Evolutionary conservation across 2,113 vertebrate species (phyloP), one percentile per base, ranked within the genome.

Genomic region (Mellivora capensis): DNA sequence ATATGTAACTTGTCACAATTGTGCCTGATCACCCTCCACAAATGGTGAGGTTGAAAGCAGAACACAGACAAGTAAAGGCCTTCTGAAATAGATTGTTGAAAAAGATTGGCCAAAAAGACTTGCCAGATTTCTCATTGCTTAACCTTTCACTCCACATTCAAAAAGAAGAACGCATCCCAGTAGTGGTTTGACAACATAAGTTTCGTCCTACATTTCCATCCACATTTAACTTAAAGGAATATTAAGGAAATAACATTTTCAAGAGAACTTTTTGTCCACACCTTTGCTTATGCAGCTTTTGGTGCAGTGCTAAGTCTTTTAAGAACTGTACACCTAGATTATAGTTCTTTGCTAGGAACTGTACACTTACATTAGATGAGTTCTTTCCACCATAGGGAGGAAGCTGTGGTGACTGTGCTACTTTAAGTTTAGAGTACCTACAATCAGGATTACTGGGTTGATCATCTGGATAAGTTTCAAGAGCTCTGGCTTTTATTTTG

Each of bases 1-100:
- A 94, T 97, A 97, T 97, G 95, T 96, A 92, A 94, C 64, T 44
- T 96, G 80, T 94, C 76, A 57, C 79, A 77, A 49, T 47, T 79
- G 52, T 93, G 72, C 59, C 72, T 97, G 90, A 64, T 92, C 44
- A 91, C 89, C 69, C 62, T 92, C 57, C 93, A 87, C 39, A 86
- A 97, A 84, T 67, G 67, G 59, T 59, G 37, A 71, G 25, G 39
- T 17, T 96, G 84, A 92, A 82, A 87, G n/a, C 80, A 77, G 69
- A 91, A 27, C 44, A 77, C 25, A 92, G 94, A 93, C 72, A 87
- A 92, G 37, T 49, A 42, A 91, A 91, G 34, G 14, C 10, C 47
- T 96, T 93, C 76, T 87, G 62, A 97, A 90, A 59, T 82, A 88
- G 86, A 81, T 25, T 54, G 23, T 80, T 59, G 80, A 93, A 74